Evolutionary conservation across 2,113 vertebrate genomes (phyloP).

Genomic region (Sisor rabdophorus): DNA sequence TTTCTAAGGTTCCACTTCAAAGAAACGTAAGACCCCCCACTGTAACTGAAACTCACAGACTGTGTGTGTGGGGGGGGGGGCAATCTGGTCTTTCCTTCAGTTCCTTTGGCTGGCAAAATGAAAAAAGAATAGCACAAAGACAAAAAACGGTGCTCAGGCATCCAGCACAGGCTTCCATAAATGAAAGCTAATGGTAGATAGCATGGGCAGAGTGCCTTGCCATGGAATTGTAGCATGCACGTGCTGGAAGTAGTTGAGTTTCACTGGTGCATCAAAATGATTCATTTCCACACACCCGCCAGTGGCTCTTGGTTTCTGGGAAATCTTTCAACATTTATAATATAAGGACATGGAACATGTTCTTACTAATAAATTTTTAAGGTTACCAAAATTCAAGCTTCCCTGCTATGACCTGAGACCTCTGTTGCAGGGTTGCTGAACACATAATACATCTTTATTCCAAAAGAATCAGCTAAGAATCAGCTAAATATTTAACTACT

Average conservation of each 20-base stretch:
- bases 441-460: neutral
- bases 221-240: constrained; percentile 51
- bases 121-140: constrained; percentile 45
- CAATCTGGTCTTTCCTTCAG: constrained; percentile 42
- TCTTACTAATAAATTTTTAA: neutral
- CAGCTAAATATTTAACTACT: neutral
- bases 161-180: constrained; percentile 52
- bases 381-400: neutral
- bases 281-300: neutral
- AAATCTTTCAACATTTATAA: neutral
- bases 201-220: constrained; percentile 23
- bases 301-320: neutral
- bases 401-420: neutral
- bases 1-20: constrained; percentile 71
- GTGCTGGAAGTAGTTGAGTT: constrained; percentile 15
- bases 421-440: neutral
- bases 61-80: constrained; percentile 24
- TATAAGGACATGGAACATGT: neutral
- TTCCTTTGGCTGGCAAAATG: constrained; percentile 51
- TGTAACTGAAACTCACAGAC: constrained; percentile 38
- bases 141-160: constrained; percentile 58
- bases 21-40: constrained; percentile 66
- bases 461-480: neutral
- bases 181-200: constrained; percentile 42
- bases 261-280: constrained; percentile 11